Conservation (phyloP, 1,140 invertebrate genomes). For the Microplitis demolitor region DNA sequence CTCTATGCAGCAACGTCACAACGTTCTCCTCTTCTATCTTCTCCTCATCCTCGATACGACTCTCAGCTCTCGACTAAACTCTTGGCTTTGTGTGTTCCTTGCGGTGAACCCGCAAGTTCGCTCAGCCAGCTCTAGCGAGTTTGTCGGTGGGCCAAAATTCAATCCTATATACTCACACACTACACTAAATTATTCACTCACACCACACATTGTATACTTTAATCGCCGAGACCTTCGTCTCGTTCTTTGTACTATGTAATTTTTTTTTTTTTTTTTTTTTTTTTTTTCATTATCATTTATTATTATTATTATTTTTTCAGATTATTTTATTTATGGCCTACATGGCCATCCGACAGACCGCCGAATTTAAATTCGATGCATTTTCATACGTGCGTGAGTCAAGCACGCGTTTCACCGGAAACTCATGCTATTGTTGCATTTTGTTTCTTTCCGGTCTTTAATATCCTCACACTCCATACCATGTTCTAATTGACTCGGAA, state of each 20-base stretch:
- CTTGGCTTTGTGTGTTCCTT: constrained; percentile 37
- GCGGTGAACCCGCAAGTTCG: constrained; percentile 44
- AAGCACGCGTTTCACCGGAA: not conserved
- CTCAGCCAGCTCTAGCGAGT: constrained; percentile 25
- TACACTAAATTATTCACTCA: not conserved
- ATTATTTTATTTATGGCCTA: constrained; percentile 13
- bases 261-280: constrained; percentile 11
- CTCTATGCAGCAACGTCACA: constrained; percentile 38
- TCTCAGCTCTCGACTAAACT: constrained; percentile 14
- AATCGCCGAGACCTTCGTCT: too few relatives aligned
- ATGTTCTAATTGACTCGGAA: too few relatives aligned
- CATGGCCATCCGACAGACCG: not conserved
- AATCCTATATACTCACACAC: not conserved
- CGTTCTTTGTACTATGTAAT: not conserved
- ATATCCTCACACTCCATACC: not conserved
- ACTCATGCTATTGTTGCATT: constrained; percentile 4
- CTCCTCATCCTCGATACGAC: too few relatives aligned
- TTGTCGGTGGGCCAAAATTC: too few relatives aligned
- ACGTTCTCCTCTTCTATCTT: constrained; percentile 1
- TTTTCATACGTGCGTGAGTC: not conserved
- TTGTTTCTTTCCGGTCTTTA: constrained; percentile 7
- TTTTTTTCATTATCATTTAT: not conserved
- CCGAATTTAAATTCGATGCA: constrained; percentile 29
- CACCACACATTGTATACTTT: not conserved
- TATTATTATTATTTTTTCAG: not conserved